These are phyloP conservation scores for Clarias platycephalus DNA, from an alignment of 2,797 vertebrate genomes.

Conservation along the genomic window DNA sequence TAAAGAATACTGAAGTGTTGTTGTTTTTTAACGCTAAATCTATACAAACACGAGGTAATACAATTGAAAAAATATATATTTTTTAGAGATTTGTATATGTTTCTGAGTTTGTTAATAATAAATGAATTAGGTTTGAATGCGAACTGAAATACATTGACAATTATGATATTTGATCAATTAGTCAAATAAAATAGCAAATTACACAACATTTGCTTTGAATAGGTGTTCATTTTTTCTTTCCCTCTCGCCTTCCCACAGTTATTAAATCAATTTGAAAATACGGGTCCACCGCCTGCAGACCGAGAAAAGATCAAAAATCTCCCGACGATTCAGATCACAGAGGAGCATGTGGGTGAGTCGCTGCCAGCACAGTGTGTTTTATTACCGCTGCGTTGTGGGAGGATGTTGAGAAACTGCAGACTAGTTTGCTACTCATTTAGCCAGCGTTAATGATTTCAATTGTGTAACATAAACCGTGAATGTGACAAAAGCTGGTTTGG, in stretches of 20 bases:
- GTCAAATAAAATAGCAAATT: neutral
- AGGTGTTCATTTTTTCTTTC: neutral
- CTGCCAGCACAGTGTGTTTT: neutral
- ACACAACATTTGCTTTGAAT: neutral
- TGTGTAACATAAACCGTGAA: neutral
- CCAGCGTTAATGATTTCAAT: neutral
- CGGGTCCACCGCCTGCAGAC: slow-evolving; percentile 94
- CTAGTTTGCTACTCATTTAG: too few species aligned
- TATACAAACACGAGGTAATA: neutral
- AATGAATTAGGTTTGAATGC: neutral
- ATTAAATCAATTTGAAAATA: slow-evolving; percentile 98
- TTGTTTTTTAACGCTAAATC: neutral
- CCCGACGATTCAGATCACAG: slow-evolving; percentile 86
- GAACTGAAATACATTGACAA: neutral
- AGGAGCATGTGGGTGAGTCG: slow-evolving; percentile 91
- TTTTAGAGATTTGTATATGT: neutral
- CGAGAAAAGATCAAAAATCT: slow-evolving; percentile 93
- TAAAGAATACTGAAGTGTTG: neutral
- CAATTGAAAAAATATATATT: too few species aligned
- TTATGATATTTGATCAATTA: neutral
- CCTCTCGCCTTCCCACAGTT: slow-evolving; percentile 71
- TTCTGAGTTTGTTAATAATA: neutral
- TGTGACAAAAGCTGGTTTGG: neutral
- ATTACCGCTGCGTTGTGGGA: neutral
- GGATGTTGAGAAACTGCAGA: neutral